Evolutionary conservation across 2,888 invertebrate species (phyloP), one percentile per base, ranked within the genome.

Genomic region (Disparrhopalites patrizii): DNA sequence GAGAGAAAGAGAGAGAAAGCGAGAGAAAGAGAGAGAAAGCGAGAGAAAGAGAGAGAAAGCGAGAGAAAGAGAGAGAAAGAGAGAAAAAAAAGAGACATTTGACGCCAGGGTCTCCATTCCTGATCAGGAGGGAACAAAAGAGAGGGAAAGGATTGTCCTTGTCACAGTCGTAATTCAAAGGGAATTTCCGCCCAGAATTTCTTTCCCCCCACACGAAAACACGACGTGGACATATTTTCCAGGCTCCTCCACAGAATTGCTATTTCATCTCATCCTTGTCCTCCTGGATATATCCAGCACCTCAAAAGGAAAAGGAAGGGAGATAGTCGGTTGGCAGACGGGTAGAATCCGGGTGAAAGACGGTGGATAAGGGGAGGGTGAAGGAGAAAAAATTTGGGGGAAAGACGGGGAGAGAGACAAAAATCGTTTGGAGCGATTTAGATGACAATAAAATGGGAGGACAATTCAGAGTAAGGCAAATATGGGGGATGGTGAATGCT

Each of bases 131-230:
- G 15, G 43, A 20, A 15, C 20, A 20, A 15, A 43, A 43, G n/a
- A n/a, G n/a, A n/a, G n/a, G 56, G 56, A 27, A 13, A 52, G 52
- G 52, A 52, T 43, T 43, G n/a, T 5, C n/a, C 43, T 43, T 43
- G 43, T 43, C 43, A 43, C 43, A n/a, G 55, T 31, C 55, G 55
- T 58, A 58, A 58, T 58, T 58, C 43, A 58, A 40, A 27, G 27
- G 40, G 58, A 43, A 38, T 58, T 58, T 40, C 33, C 20, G 18
- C n/a, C n/a, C 15, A 20, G 31, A 23, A 31, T 58, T 18, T 23
- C 40, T 15, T 58, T 55, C 28, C 18, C 15, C 28, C 55, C 27
- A 8, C 55, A 18, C 27, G n/a, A 43, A 20, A 43, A 43, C 58
- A 40, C 40, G 58, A 36, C n/a, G 23, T 10, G 23, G 18, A 30